Percentiles rank a stretch among this genome's conserved stretches.
Conservation (phyloP, 2,888 invertebrate genomes). For the Notocelia uddmanniana region DNA sequence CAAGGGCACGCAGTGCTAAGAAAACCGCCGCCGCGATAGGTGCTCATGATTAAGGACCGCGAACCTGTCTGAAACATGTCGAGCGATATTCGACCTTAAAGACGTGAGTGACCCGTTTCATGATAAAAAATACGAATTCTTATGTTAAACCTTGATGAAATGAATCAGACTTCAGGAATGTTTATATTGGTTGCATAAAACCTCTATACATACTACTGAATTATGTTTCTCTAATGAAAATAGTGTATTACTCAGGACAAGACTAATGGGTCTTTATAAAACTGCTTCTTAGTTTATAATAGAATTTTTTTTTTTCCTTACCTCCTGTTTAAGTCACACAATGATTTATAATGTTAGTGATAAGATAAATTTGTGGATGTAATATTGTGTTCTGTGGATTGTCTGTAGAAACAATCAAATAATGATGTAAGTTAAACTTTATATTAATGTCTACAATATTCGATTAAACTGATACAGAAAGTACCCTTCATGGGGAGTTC, state of each 20-base stretch:
- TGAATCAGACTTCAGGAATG: slow-evolving; percentile 14
- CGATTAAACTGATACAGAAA: too few relatives aligned
- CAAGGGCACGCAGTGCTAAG: too few relatives aligned
- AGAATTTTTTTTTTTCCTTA: too few relatives aligned
- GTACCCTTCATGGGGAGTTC: background rate
- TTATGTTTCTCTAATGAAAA: background rate
- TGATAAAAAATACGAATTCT: too few relatives aligned
- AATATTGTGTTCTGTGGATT: background rate
- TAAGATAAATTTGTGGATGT: background rate
- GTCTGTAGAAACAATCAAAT: too few relatives aligned
- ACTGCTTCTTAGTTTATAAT: background rate
- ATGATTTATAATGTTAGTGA: background rate
- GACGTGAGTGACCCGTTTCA: too few relatives aligned
- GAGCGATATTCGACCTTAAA: too few relatives aligned
- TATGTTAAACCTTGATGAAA: slow-evolving; percentile 7
- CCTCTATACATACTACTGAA: background rate
- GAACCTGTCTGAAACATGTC: too few relatives aligned
- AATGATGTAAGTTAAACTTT: too few relatives aligned
- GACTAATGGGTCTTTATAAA: background rate
- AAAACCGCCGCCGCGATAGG: too few relatives aligned
- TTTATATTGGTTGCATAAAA: slow-evolving; percentile 10
- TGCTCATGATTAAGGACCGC: too few relatives aligned
- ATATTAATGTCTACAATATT: too few relatives aligned
- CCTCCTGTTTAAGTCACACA: background rate
- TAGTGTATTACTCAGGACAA: background rate